Percentiles rank a stretch among this genome's conserved stretches.
Evolutionary conservation across 2,113 vertebrate species (phyloP).

Genomic region (Vulpes vulpes): DNA sequence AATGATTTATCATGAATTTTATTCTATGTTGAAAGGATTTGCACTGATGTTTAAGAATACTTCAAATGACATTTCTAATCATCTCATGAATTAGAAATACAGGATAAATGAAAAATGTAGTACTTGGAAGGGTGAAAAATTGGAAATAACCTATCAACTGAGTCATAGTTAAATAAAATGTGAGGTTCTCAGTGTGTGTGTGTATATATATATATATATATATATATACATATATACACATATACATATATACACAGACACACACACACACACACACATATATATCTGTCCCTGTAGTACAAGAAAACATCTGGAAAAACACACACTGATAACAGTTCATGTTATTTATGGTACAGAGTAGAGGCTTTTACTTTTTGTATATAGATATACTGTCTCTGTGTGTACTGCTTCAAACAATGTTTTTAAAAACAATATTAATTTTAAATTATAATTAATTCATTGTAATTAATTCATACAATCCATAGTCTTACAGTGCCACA

Average conservation of each 20-base stretch:
- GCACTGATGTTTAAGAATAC: conserved; percentile 1
- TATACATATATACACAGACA: too few relatives aligned
- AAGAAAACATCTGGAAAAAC: conserved; percentile 37
- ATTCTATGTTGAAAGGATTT: conserved; percentile 15
- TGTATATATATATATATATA: too few relatives aligned
- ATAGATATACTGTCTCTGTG: neutral
- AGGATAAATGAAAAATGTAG: neutral
- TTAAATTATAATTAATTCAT: neutral
- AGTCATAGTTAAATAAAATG: conserved; percentile 6
- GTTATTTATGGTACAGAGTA: neutral
- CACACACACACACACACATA: neutral
- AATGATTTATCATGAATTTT: neutral
- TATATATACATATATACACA: too few relatives aligned
- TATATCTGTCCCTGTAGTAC: neutral
- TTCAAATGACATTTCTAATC: conserved; percentile 20
- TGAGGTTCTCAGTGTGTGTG: neutral
- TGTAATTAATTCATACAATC: neutral
- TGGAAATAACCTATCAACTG: neutral
- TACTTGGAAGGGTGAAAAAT: neutral
- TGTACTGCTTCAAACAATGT: neutral
- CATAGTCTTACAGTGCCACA: neutral
- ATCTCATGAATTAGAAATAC: conserved; percentile 35
- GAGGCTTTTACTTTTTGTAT: neutral
- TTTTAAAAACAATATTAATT: neutral
- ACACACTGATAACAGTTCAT: neutral